Conservation (phyloP, 64 coral and sea anemone species). For the Catalaphyllia jardinei region DNA sequence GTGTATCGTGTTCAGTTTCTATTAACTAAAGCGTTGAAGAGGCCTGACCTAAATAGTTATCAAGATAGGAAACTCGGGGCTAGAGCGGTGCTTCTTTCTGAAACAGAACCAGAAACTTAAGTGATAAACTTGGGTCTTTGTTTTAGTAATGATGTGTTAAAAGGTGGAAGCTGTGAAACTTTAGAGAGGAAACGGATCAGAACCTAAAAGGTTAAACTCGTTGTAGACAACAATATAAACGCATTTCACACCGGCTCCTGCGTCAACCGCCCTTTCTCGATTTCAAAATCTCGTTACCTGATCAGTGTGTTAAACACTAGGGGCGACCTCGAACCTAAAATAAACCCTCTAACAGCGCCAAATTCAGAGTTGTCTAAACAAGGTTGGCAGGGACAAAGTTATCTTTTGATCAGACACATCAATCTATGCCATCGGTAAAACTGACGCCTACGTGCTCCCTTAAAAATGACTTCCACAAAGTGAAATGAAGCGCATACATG, state of each 20-base stretch:
- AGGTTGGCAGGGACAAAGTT: neutral
- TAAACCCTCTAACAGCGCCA: neutral
- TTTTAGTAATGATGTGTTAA: neutral
- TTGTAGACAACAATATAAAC: neutral
- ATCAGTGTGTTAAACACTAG: neutral
- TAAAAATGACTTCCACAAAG: neutral
- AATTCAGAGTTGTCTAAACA: slow-evolving; percentile 3
- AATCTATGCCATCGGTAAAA: slow-evolving; percentile 7
- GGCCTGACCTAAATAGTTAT: too few species aligned
- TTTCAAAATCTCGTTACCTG: neutral
- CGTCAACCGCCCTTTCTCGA: neutral
- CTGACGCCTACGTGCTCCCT: neutral
- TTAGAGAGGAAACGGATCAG: neutral
- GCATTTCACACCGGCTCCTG: too few species aligned
- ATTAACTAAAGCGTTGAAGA: neutral
- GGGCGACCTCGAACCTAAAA: neutral
- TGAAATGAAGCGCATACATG: neutral
- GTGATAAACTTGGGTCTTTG: neutral
- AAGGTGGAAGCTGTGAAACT: neutral
- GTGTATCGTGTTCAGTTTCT: neutral
- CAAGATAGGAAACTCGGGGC: neutral
- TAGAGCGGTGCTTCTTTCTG: neutral
- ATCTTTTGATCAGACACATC: slow-evolving; percentile 22
- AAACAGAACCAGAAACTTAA: neutral
- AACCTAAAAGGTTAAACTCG: neutral